phyloP scores from a whole-genome alignment of 2,113 vertebrate species.

The Zingel zingel region DNA sequence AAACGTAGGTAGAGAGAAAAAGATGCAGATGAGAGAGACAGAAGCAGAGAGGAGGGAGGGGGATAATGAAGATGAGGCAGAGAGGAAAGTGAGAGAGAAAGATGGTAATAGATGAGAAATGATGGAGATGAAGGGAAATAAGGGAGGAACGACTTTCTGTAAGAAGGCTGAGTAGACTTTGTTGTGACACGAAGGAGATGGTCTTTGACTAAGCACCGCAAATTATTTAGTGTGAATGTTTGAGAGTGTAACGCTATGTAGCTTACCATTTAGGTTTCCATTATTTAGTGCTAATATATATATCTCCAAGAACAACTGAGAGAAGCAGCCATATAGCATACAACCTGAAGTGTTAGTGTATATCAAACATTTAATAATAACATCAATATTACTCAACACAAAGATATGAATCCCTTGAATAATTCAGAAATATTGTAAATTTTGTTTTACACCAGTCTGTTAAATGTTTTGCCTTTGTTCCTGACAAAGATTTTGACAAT shows the following conservation, averaged over 20 bases:
- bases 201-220: conserved; percentile 11
- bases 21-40: conserved; percentile 34
- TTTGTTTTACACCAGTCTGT: conserved; percentile 1
- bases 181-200: conserved; percentile 44
- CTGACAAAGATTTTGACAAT: neutral
- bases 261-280: conserved; percentile 42
- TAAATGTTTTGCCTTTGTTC: conserved; percentile 3
- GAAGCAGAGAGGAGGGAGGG: neutral
- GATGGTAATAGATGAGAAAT: conserved; percentile 51
- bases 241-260: conserved; percentile 41
- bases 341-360: neutral
- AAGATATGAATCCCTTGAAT: conserved; percentile 11
- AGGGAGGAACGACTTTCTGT: conserved; percentile 31
- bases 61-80: conserved; percentile 58
- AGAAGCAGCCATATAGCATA: neutral
- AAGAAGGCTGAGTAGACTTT: conserved; percentile 34
- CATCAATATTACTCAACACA: neutral
- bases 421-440: conserved; percentile 17
- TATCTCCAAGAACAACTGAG: conserved; percentile 16
- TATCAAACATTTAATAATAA: conserved; percentile 43
- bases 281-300: conserved; percentile 49
- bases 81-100: conserved; percentile 40
- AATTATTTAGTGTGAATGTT: conserved; percentile 44
- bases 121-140: conserved; percentile 55
- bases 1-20: conserved; percentile 34